phyloP scores from a whole-genome alignment of 2,888 invertebrate species.

The Orthosia gothica region DNA sequence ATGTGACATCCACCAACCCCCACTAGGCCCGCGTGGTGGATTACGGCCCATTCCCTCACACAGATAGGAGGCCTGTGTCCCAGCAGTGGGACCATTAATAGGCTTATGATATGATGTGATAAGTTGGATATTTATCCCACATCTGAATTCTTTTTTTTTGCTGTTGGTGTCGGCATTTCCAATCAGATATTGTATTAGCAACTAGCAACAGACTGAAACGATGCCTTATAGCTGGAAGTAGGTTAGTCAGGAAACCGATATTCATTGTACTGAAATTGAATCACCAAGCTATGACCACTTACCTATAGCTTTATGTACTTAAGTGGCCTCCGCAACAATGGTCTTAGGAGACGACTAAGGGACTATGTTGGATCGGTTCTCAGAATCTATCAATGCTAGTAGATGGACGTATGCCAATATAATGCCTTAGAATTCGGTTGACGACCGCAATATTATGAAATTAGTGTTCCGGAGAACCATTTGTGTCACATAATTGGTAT shows the following conservation, averaged over 20 bases:
- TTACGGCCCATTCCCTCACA: too few relatives aligned
- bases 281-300: conserved; percentile 41
- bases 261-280: conserved; percentile 58
- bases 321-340: conserved; percentile 39
- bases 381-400: conserved; percentile 22
- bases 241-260: conserved; percentile 51
- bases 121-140: conserved; percentile 4
- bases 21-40: too few relatives aligned
- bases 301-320: conserved; percentile 39
- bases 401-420: conserved; percentile 17
- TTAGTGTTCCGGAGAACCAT: neutral
- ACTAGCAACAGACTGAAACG: conserved; percentile 30
- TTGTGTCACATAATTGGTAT: neutral
- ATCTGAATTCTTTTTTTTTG: neutral
- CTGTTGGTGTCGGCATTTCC: conserved; percentile 15
- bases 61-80: too few relatives aligned
- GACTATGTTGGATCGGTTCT: conserved; percentile 19
- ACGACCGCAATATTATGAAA: conserved; percentile 5
- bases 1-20: too few relatives aligned
- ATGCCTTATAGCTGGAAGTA: conserved; percentile 49
- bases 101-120: too few relatives aligned
- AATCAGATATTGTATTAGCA: conserved; percentile 1
- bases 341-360: conserved; percentile 33
- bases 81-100: too few relatives aligned
- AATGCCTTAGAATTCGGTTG: conserved; percentile 5